Conservation (phyloP, 2,113 vertebrate genomes). For the Leptosomus discolor region DNA sequence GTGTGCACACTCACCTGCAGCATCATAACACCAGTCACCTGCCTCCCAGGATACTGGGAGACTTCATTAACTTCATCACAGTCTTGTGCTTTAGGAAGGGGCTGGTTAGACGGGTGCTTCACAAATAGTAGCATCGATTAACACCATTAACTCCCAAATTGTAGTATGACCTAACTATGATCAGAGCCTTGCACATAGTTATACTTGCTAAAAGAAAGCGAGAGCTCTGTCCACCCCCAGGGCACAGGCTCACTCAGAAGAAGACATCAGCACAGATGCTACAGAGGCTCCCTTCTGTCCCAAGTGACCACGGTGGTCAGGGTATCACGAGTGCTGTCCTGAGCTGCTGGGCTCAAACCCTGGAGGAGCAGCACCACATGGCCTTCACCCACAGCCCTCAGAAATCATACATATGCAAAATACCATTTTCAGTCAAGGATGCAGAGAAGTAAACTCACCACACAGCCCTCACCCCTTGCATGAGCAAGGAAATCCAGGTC, state of each 20-base stretch:
- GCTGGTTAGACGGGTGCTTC: not conserved
- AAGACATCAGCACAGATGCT: not conserved
- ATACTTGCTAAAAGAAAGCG: not conserved
- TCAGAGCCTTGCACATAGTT: not conserved
- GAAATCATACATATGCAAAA: not conserved
- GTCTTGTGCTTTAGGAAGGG: not conserved
- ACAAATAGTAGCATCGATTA: not conserved
- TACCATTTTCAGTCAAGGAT: not conserved
- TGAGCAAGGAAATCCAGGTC: not conserved
- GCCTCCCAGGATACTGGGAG: not conserved
- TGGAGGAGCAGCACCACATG: not conserved
- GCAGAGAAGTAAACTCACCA: not conserved
- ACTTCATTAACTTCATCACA: not conserved
- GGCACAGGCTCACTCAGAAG: not conserved
- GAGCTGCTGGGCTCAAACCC: not conserved
- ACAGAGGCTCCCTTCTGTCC: not conserved
- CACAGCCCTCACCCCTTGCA: not conserved
- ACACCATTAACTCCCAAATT: not conserved
- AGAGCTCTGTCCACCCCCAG: not conserved
- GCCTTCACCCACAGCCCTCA: not conserved
- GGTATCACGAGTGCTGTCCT: not conserved
- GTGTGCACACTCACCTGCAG: not conserved
- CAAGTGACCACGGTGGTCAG: fast-evolving
- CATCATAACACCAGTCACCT: not conserved
- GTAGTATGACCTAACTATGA: not conserved